Base-by-base conservation (phyloP, 2,113 vertebrate species). In the Calidris pugnax region DNA sequence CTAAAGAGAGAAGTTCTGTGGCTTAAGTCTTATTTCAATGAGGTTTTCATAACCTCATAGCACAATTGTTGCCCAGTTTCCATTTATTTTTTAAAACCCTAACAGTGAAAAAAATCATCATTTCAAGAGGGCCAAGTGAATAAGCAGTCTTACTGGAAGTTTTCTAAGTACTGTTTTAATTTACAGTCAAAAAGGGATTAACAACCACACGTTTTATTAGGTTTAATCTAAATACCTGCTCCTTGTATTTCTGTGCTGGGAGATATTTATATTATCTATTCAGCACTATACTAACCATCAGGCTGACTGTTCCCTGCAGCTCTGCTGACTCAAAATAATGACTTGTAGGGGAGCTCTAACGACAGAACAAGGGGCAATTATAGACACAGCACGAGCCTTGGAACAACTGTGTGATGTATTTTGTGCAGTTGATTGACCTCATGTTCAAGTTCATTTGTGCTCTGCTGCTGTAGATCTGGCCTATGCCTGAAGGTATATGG, bases 321-420 rank as follows among this genome's bases (percentile, higher is more conserved):
- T 98, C 93, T 96, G 97, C 96, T 96, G 97, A 97, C 97, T 98
- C 97, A 96, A 98, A 98, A 98, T 98, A 98, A 98, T 98, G 97
- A 97, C 97, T 98, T 98, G 96, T 87, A 96, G 94, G 95, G 95
- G 97, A 97, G 93, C 85, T 97, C 94, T 98, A 98, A 98, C 95
- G 97, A 98, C 95, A 97, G 97, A 98, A 98, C 97, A 98, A 98
- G 97, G 98, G 98, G 91, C 98, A 98, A 98, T 98, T 98, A 98
- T 33, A 98, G 96, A 95, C 98, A 84, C 98, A 98, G 97, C 95
- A 23, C 37, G 96, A 96, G 92, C 81, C 95, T 94, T 97, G 82
- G 92, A 97, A 97, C 97, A 97, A 97, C 95, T 95, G 89, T 74
- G 85, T 98, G 98, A 98, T 98, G 77, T 91, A 96, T 98, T 98